phyloP scores from a whole-genome alignment of 1,140 invertebrate genomes.

The Lysiphlebus fabarum region DNA sequence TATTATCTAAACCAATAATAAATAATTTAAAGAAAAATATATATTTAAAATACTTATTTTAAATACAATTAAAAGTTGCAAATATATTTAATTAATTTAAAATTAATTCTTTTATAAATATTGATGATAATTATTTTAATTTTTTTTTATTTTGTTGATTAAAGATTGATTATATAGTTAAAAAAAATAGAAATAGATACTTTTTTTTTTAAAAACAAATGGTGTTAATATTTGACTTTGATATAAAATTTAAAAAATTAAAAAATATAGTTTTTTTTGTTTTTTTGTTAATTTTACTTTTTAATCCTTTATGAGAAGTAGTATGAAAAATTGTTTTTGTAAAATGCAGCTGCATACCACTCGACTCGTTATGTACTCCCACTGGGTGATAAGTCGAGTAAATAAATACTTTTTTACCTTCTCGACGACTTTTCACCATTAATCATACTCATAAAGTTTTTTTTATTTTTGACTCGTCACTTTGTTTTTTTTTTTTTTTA shows the following conservation, averaged over 20 bases:
- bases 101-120: too few relatives aligned
- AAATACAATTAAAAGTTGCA: too few relatives aligned
- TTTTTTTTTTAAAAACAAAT: too few relatives aligned
- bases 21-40: too few relatives aligned
- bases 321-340: constrained; percentile 17
- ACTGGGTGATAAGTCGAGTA: not conserved
- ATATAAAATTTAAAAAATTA: not conserved
- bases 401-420: constrained; percentile 16
- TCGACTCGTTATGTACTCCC: constrained; percentile 9
- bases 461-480: constrained; percentile 9
- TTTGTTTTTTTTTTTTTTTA: not conserved
- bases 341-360: constrained; percentile 8
- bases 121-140: too few relatives aligned
- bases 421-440: constrained; percentile 10
- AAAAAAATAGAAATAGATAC: too few relatives aligned
- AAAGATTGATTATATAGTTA: too few relatives aligned
- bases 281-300: not conserved
- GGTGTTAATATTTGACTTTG: not conserved
- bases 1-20: too few relatives aligned
- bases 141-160: too few relatives aligned
- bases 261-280: constrained; percentile 3
- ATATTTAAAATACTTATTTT: too few relatives aligned
- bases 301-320: not conserved
- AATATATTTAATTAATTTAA: too few relatives aligned
- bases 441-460: not conserved